Conservation (phyloP, 2,797 vertebrate genomes). For the Helostoma temminkii region DNA sequence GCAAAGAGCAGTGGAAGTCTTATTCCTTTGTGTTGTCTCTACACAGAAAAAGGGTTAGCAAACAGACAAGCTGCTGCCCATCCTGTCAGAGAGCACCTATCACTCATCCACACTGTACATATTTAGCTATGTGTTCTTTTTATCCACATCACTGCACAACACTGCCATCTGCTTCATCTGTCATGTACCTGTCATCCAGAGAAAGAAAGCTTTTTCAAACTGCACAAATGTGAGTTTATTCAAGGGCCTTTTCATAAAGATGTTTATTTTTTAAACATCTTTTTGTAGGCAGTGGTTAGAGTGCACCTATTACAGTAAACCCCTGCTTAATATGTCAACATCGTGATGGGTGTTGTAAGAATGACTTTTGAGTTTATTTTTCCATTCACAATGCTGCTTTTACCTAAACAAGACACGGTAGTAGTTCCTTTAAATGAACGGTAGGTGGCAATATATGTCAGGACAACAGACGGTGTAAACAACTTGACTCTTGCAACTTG, state of each 20-base stretch:
- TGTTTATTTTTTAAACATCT: too few species aligned
- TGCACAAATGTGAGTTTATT: too few species aligned
- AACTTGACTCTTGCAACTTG: background rate
- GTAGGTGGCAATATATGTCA: constrained; percentile 21
- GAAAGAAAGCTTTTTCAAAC: background rate
- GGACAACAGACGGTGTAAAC: background rate
- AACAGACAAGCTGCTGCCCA: constrained; percentile 10
- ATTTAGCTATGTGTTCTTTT: constrained; percentile 14
- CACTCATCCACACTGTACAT: constrained; percentile 4
- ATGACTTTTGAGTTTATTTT: too few species aligned
- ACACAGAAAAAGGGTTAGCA: background rate
- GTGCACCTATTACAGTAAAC: too few species aligned
- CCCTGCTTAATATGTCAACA: too few species aligned
- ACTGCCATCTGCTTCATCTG: constrained; percentile 3
- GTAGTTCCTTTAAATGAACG: constrained; percentile 12
- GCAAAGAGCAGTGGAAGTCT: background rate
- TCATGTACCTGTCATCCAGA: background rate
- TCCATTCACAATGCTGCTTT: too few species aligned
- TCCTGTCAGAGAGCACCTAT: constrained; percentile 1
- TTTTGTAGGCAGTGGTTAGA: too few species aligned
- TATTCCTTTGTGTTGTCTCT: background rate
- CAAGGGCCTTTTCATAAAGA: too few species aligned
- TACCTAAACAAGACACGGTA: too few species aligned
- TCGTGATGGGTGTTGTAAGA: too few species aligned
- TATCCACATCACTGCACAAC: constrained; percentile 12